phyloP scores from a whole-genome alignment of 2,797 vertebrate genomes.

The Botia kubotai region DNA sequence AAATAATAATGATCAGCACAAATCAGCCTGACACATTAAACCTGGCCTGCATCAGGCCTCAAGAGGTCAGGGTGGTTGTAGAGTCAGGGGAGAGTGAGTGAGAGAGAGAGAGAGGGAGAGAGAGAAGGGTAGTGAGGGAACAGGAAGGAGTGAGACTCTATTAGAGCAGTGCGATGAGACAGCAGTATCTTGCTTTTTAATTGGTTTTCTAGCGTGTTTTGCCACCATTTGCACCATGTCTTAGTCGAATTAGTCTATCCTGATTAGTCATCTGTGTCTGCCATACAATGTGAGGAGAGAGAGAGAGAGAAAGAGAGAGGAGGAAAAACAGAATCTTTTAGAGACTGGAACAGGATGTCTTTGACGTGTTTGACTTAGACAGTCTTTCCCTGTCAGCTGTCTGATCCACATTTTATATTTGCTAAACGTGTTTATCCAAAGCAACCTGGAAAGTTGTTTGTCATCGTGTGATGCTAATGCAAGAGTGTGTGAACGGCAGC shows the following conservation, averaged over 20 bases:
- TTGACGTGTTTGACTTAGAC: background rate
- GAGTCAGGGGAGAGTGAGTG: constrained; percentile 20
- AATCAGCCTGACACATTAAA: constrained; percentile 68
- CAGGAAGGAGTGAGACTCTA: background rate
- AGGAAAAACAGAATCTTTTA: background rate
- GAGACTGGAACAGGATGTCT: background rate
- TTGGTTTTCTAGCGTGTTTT: constrained; percentile 75
- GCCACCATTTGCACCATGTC: constrained; percentile 65
- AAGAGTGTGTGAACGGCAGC: too few relatives aligned
- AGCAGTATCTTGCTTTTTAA: constrained; percentile 71
- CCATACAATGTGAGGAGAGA: constrained; percentile 51
- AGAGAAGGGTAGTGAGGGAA: background rate
- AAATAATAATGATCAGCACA: constrained; percentile 72
- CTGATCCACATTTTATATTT: background rate
- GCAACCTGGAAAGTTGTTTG: too few relatives aligned
- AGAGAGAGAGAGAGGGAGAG: constrained; percentile 13
- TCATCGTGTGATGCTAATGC: too few relatives aligned
- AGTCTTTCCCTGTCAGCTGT: background rate
- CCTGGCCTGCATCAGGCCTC: constrained; percentile 12
- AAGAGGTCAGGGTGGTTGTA: background rate
- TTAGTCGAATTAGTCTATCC: constrained; percentile 75
- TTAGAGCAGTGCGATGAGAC: constrained; percentile 71
- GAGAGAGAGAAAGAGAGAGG: background rate
- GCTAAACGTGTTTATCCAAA: background rate
- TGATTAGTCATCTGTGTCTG: constrained; percentile 73